phyloP scores from a whole-genome alignment of 1,140 invertebrate species.

The Bombus waltoni region DNA sequence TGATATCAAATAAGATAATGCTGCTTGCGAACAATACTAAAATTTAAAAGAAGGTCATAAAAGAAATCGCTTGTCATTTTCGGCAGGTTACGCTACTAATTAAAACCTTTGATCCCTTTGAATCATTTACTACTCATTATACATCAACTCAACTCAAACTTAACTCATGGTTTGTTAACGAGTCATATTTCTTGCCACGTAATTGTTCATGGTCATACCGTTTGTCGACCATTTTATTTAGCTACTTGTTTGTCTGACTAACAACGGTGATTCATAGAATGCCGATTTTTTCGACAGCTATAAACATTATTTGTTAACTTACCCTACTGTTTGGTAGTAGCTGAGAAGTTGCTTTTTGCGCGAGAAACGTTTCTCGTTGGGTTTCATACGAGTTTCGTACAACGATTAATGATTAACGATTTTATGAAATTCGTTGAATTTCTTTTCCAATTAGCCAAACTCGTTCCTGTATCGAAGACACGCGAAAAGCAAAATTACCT shows the following conservation, averaged over 20 bases:
- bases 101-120: neutral
- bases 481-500: no score
- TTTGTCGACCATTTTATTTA: no score
- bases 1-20: conserved; percentile 3
- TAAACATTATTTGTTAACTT: neutral
- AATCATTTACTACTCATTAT: neutral
- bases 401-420: accelerated
- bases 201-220: accelerated
- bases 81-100: neutral
- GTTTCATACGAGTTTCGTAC: no score
- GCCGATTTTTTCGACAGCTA: neutral
- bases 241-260: accelerated
- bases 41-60: neutral
- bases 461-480: no score
- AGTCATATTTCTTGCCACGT: accelerated
- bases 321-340: accelerated
- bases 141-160: no score
- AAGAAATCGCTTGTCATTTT: neutral
- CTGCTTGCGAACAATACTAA: accelerated
- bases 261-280: neutral
- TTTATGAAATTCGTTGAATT: no score
- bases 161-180: accelerated
- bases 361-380: accelerated
- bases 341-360: accelerated
- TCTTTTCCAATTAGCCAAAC: no score